Base-by-base conservation (phyloP, 2,113 vertebrate species). In the Trichechus manatus region DNA sequence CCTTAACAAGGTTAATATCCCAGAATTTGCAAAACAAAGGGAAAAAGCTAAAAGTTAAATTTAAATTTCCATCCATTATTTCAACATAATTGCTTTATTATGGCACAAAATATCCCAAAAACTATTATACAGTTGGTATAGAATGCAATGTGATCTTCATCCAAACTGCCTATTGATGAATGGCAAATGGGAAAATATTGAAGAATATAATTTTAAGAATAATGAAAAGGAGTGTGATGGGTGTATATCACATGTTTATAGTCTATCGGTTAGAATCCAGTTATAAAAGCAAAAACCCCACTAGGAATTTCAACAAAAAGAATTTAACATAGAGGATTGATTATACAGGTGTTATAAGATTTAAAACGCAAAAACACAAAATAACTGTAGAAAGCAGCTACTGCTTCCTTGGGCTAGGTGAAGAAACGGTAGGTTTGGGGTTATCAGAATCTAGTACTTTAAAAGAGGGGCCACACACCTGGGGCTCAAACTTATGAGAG, bases 11-110 rank as follows among this genome's bases (percentile, higher is more conserved):
- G 20, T 92, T 53, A 56, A 79, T 78, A 89, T 88, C 63, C 66
- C 50, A 96, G 74, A 79, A 90, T 75, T 56, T 90, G 20, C 23
- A 93, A 68, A 74, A 86, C n/a, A 13, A 63, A 63, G 14, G 4
- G 87, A 95, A 82, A 83, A 87, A 87, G 23, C 72, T 94, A 78
- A 96, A 93, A 97, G 64, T 29, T 84, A 66, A 94, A 20, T 63
- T 93, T 94, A 91, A 93, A 87, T 91, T 63, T 94, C 78, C 82
- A 80, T 25, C 17, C 22, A 42, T 42, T 66, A 29, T 74, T 92
- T 91, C 74, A 95, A 74, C 9, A 66, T 53, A 47, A 42, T 87
- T 92, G 25, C 36, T 96, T 42, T n/a, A 10, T 70, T 53, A 85
- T 59, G 19, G 23, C 4, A 74, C 25, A 33, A 85, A 94, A 79